Conservation (phyloP, 2,113 vertebrate genomes). For the Beaufortia kweichowensis region DNA sequence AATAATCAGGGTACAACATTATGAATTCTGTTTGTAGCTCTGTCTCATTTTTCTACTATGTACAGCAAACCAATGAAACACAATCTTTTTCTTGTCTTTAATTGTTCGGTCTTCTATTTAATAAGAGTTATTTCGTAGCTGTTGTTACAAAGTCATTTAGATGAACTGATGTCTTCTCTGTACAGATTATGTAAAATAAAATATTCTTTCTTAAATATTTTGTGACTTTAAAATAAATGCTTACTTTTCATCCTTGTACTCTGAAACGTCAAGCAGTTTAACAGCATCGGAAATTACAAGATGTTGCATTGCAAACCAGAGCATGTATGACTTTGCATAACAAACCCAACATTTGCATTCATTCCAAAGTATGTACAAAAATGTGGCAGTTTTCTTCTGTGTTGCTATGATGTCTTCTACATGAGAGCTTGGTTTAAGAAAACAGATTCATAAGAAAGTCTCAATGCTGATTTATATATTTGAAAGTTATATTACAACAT, state of each 20-base stretch:
- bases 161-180: conserved; percentile 92
- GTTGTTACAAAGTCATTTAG: conserved; percentile 95
- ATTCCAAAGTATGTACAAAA: background rate
- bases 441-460: background rate
- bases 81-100: conserved; percentile 73
- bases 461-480: background rate
- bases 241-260: conserved; percentile 51
- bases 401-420: background rate
- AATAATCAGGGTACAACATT: conserved; percentile 90
- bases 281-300: background rate
- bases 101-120: conserved; percentile 94
- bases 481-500: no score
- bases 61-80: conserved; percentile 85
- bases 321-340: background rate
- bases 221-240: conserved; percentile 69
- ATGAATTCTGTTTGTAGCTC: conserved; percentile 88
- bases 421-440: background rate
- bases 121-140: conserved; percentile 92
- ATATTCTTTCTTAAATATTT: conserved; percentile 79
- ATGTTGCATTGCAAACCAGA: no score
- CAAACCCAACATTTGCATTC: background rate
- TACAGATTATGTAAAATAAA: conserved; percentile 95
- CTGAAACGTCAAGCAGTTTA: conserved; percentile 22
- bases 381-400: background rate
- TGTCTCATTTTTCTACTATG: conserved; percentile 80